Base-by-base conservation (phyloP, 2,113 vertebrate genomes). In the Cyprinodon tularosa region DNA sequence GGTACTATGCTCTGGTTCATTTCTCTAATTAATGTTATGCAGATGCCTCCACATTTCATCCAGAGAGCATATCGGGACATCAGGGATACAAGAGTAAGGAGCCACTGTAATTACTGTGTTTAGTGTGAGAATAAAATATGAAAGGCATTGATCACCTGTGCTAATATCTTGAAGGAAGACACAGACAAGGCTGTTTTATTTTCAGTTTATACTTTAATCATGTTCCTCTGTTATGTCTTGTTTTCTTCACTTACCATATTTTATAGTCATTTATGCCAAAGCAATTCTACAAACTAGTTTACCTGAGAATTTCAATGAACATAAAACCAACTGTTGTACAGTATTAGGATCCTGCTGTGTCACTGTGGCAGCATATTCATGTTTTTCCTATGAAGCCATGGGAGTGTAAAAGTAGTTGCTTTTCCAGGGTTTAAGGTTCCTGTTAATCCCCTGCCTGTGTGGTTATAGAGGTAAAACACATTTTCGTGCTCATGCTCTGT, bases 1-100 rank as follows among this genome's bases (percentile, higher is more conserved):
- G 65, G 69, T 81, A 48, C 76, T 85, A 69, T 76, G 74, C 75
- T 82, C 61, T 65, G 71, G 67, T 79, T 87, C 76, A 62, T 62
- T 72, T 91, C 76, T 85, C 80, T 92, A 93, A 94, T 93, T 93
- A 93, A 88, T 81, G 76, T 87, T 90, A 92, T 90, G 82, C 84
- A 84, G 82, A 91, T 91, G 89, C 85, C 72, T 82, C 78, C 83
- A 83, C 53, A 71, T 77, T 48, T 78, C 71, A 87, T 83, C 74
- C 67, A 79, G 84, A 80, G 85, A 83, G 84, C 82, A 78, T 64
- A 68, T 85, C 83, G 89, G 69, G 80, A 87, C 90, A 77, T 87
- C 65, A 48, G 86, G 84, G 87, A 93, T 88, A 69, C 84, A 85
- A 89, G 80, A 74, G 78, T 89, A 81, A 89, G 86, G 80, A 89